Base-by-base conservation (phyloP, 2,113 vertebrate genomes). In the Epinephelus lanceolatus region DNA sequence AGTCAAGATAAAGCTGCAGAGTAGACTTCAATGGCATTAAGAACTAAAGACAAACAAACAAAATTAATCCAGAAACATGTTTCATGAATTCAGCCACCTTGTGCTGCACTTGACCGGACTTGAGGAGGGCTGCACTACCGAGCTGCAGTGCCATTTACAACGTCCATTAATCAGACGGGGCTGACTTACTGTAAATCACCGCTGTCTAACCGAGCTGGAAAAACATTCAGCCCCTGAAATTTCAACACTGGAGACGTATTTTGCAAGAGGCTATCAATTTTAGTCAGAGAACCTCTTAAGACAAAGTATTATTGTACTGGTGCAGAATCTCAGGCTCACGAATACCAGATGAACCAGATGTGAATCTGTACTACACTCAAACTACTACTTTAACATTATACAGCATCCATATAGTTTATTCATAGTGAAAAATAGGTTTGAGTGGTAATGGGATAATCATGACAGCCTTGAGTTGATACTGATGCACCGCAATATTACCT, bases 231-330 rank as follows among this genome's bases (percentile, higher is more conserved):
- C 18, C 56, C 18, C 25, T 30, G 47, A 88, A 66, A 85, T 47
- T 84, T 45, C 60, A 78, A 76, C 57, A 86, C 42, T 23, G 71
- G 72, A 57, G 37, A 15, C 13, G 14, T 33, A 76, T 79, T 90
- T 68, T 25, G 45, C 47, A 76, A 78, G 66, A 83, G 74, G 62
- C 37, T 60, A 63, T 75, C 40, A 15, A 76, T 76, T 62, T 63
- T 27, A 66, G 62, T 52, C 76, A 84, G 47, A 69, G 6, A 61
- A 27, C 19, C n/a, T 40, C 4, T 25, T 21, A 17, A 69, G 27
- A 23, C 57, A 21, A 79, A 69, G 51, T 25, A 21, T 19, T 61
- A 47, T 30, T 2, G 37, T 15, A 14, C 5, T 6, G 30, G 4
- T 25, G 60, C 60, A 78, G 47, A 70, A 47, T 21, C 40, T 27